Evolutionary conservation across 2,797 vertebrate species (phyloP).

Genomic region (Rhyacichthys aspro): DNA sequence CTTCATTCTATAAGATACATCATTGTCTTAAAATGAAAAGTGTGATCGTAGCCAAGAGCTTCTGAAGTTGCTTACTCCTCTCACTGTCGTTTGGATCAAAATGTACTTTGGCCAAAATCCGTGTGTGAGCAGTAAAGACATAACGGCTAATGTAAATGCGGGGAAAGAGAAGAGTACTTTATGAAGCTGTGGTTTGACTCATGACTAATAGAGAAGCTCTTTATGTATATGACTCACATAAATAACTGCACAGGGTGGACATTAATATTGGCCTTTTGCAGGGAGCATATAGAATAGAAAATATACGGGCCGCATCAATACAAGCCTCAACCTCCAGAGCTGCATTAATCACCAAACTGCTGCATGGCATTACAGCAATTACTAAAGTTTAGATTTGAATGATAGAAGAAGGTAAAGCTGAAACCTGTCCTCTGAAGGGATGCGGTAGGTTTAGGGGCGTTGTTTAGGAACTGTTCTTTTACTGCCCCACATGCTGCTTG

Average conservation of each 20-base stretch:
- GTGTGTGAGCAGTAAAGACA: slow-evolving; percentile 1
- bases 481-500: slow-evolving; percentile 55
- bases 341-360: slow-evolving; percentile 53
- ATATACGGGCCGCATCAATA: slow-evolving; percentile 60
- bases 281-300: slow-evolving; percentile 49
- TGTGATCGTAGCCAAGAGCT: too few species aligned
- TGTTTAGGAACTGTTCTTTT: slow-evolving; percentile 28
- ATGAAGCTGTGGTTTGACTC: slow-evolving; percentile 65
- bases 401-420: background rate
- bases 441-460: slow-evolving; percentile 12
- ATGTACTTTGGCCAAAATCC: background rate
- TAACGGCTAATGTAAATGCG: slow-evolving; percentile 8
- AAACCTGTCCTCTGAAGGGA: background rate
- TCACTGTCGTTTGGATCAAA: slow-evolving; percentile 5
- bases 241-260: slow-evolving; percentile 72
- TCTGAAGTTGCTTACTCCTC: background rate
- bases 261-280: slow-evolving; percentile 69
- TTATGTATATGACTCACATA: slow-evolving; percentile 80
- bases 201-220: slow-evolving; percentile 79
- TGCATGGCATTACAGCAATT: slow-evolving; percentile 2
- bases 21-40: too few species aligned
- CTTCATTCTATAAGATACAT: too few species aligned
- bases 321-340: slow-evolving; percentile 53
- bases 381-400: slow-evolving; percentile 8
- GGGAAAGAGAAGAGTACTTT: slow-evolving; percentile 29